A percentile compares a stretch with the other conserved stretches of the same genome.
phyloP scores from a whole-genome alignment of 2,113 vertebrate species.

The Cinclus cinclus region DNA sequence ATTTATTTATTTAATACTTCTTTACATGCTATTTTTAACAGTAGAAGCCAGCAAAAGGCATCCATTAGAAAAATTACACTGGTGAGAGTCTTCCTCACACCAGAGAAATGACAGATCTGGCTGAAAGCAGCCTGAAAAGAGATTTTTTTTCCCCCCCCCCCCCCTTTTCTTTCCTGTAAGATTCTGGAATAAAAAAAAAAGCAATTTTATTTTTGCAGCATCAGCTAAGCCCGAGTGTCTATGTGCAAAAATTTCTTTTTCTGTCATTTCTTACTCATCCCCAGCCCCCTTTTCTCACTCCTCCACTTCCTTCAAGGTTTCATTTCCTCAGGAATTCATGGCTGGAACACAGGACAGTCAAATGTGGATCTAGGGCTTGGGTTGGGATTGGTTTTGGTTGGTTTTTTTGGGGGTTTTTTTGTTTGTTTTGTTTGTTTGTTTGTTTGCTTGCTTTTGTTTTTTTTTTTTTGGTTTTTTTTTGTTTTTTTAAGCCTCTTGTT shows the following conservation, averaged over 20 bases:
- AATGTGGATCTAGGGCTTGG: background rate
- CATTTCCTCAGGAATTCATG: background rate
- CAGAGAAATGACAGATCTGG: background rate
- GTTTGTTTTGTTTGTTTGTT: background rate
- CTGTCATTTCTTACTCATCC: background rate
- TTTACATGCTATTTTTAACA: slow-evolving; percentile 37
- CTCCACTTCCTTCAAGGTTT: background rate
- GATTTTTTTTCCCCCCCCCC: background rate
- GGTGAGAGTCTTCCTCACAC: background rate
- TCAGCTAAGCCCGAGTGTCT: background rate
- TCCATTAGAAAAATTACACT: slow-evolving; percentile 17
- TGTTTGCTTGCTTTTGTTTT: too few species aligned
- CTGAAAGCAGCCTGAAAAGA: background rate
- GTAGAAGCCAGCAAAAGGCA: slow-evolving; percentile 37
- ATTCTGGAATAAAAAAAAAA: background rate
- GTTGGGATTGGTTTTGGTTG: fast-evolving
- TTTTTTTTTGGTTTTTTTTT: background rate
- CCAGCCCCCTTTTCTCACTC: background rate
- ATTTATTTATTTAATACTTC: slow-evolving; percentile 66
- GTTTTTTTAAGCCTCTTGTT: background rate
- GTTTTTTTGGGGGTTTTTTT: background rate
- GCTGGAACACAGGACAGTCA: background rate
- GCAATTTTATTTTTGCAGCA: slow-evolving; percentile 12
- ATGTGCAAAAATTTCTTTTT: background rate
- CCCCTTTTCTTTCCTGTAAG: background rate